Conservation (phyloP, 2,888 invertebrate genomes). For the Exephanes ischioxanthus region DNA sequence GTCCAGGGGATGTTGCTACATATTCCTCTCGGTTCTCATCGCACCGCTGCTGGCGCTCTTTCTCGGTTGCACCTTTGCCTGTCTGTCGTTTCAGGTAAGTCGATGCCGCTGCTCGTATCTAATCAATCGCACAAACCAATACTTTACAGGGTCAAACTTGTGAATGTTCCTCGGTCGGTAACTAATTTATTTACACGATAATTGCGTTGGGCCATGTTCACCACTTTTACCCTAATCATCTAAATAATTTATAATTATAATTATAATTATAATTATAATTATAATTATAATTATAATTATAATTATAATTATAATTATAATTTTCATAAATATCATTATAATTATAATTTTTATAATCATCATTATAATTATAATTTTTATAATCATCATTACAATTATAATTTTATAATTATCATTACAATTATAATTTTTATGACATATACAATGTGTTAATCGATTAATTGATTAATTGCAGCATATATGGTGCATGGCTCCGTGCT, state of each 20-base stretch:
- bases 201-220: no score
- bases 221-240: background rate
- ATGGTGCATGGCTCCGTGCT: conserved; percentile 90
- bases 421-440: background rate
- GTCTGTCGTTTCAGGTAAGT: conserved; percentile 89
- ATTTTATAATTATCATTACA: background rate
- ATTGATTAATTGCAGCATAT: conserved; percentile 87
- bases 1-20: conserved; percentile 90
- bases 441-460: background rate
- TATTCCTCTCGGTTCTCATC: conserved; percentile 88
- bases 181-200: no score
- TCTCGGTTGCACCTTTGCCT: conserved; percentile 90
- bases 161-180: background rate
- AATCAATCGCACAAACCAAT: background rate
- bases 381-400: no score
- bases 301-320: no score
- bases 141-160: background rate
- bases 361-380: background rate
- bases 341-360: background rate
- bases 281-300: background rate
- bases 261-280: background rate
- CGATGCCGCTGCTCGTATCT: conserved; percentile 39
- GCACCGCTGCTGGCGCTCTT: conserved; percentile 90
- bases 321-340: background rate
- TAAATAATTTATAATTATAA: background rate